Conservation (phyloP, 2,797 vertebrate species). For the Sebastes flavidus region DNA sequence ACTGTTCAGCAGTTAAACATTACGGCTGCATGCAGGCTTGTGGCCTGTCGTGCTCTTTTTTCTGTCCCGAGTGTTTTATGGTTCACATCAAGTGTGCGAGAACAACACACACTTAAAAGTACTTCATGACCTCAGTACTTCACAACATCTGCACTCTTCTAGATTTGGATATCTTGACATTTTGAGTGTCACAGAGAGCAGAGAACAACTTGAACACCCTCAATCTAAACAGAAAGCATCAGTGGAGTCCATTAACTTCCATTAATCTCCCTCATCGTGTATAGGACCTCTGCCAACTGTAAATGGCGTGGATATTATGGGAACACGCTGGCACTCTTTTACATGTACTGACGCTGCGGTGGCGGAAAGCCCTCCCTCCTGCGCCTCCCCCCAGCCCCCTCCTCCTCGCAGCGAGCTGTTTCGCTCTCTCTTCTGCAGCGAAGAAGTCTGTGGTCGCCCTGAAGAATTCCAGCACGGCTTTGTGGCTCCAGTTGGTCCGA, state of each 20-base stretch:
- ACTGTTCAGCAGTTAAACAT: conserved; percentile 9
- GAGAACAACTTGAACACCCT: background rate
- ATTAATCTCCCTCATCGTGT: conserved; percentile 78
- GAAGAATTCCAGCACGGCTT: conserved; percentile 85
- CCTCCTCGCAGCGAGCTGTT: conserved; percentile 78
- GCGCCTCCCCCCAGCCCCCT: conserved; percentile 72
- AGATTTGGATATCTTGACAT: conserved; percentile 1
- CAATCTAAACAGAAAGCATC: conserved; percentile 6
- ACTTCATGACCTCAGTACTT: background rate
- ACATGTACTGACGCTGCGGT: conserved; percentile 83
- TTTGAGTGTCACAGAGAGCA: conserved; percentile 1
- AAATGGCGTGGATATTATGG: conserved; percentile 87
- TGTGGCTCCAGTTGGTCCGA: conserved; percentile 82
- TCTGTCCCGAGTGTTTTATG: conserved; percentile 13
- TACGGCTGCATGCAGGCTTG: background rate
- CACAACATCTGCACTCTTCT: background rate
- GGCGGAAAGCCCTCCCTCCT: conserved; percentile 72
- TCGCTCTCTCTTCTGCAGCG: conserved; percentile 81
- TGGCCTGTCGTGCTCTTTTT: background rate
- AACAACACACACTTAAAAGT: background rate
- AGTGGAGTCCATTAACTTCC: conserved; percentile 19
- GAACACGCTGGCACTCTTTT: conserved; percentile 83
- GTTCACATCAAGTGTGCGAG: background rate
- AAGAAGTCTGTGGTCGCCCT: conserved; percentile 86
- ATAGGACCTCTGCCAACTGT: conserved; percentile 89